Base-by-base conservation (phyloP, 2,797 vertebrate species). In the Triplophysa yarkandensis region DNA sequence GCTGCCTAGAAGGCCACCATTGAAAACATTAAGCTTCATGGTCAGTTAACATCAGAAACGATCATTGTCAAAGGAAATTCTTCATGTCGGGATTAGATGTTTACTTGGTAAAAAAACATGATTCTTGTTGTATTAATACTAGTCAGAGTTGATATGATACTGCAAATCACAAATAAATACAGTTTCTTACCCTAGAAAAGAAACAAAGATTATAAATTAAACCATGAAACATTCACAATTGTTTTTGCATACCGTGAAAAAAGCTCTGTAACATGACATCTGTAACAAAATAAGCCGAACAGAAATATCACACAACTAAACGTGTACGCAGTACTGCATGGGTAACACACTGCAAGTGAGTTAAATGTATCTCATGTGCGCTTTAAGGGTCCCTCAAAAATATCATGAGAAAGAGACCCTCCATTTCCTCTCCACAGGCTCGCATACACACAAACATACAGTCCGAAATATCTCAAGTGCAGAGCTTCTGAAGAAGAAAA, bases 191-290 rank as follows among this genome's bases (percentile, higher is more conserved):
- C 84, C 86, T 89, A 89, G 80, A 87, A 81, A 90, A 83, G 27
- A 79, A 88, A 82, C 50, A 62, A 87, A 86, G 89, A 90, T 90
- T 90, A 91, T 93, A 93, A 93, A 92, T 93, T 90, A 93, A n/a
- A 92, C 85, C 89, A 80, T 65, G 58, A 78, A 86, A 87, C 87
- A 90, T 90, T 91, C 84, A 88, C 86, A 89, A 89, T 55, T 77
- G 85, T 80, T 70, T 89, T 90, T 91, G 88, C 90, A 92, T 90
- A 89, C 87, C 85, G 88, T 88, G 88, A 73, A 82, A 52, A 84
- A 84, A 91, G 85, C 86, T 88, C 73, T 83, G 77, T 65, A 73
- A 78, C 76, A 78, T 79, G 75, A 70, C 83, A 83, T 87, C 82
- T 88, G 88, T 78, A 76, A 82, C 60, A 85, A 68, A 74, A 67